Evolutionary conservation across 2,113 vertebrate genomes (phyloP).

Genomic region (Apteryx mantelli): DNA sequence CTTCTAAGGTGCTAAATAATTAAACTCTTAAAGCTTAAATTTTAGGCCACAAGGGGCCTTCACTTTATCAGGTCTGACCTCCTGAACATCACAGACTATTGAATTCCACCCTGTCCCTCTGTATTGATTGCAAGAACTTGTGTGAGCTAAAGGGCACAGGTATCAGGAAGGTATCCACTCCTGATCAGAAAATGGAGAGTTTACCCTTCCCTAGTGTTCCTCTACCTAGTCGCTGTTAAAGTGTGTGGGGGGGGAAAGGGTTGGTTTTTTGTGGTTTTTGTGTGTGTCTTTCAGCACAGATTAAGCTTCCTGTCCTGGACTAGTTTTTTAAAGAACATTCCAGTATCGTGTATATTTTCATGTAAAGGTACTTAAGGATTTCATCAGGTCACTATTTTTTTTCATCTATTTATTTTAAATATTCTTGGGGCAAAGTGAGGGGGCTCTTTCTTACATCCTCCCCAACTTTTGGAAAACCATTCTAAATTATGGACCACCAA

Average conservation of each 20-base stretch:
- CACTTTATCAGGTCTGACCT: background rate
- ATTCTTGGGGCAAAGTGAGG: background rate
- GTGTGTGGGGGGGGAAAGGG: background rate
- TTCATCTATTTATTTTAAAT: background rate
- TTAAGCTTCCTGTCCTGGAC: background rate
- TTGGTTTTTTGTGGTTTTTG: background rate
- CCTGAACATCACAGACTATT: background rate
- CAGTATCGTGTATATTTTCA: background rate
- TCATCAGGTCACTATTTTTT: background rate
- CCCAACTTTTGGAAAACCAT: background rate
- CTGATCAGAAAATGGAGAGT: background rate
- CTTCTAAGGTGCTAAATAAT: background rate
- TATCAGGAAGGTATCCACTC: background rate
- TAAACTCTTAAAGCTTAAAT: background rate
- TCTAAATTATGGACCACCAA: background rate
- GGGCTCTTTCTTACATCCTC: background rate
- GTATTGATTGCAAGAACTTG: background rate
- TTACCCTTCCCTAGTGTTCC: background rate
- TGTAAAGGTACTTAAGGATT: background rate
- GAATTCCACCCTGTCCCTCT: background rate
- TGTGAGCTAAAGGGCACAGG: background rate
- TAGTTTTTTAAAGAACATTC: background rate
- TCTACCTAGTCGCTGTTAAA: background rate
- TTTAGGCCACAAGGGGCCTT: background rate
- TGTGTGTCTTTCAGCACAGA: background rate